Base-by-base conservation (phyloP, 2,113 vertebrate genomes). In the Microcebus jonahi region DNA sequence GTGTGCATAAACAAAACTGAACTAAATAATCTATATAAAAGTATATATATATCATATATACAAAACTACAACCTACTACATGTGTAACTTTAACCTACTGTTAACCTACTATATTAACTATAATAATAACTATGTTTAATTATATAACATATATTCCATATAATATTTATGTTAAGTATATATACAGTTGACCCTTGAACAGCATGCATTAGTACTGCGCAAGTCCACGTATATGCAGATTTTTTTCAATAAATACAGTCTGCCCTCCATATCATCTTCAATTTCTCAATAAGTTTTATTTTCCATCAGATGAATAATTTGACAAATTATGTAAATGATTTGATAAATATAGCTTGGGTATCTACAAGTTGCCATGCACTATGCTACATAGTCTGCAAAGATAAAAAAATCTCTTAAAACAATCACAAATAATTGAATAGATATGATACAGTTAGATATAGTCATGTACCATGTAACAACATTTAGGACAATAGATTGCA, bases 221-320 rank as follows among this genome's bases (percentile, higher is more conserved):
- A 27, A 8, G 25, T 75, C 25, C 71, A 75, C 3, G 29, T 45
- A 45, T 15, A 75, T 15, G 25, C 8, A 75, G 23, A 45, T 75
- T 45, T 45, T 71, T 75, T 75, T 45, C 25, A 75, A 45, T 75
- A 15, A 6, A 17, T 45, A 45, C 71, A 29, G 42, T 13, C 29
- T 13, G 42, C 39, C 39, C 25, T 75, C 13, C 25, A 45, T 29
- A 45, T 45, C 7, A 48, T 4, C 8, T 86, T 73, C 21, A 12
- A 0, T 50, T 86, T 93, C 31, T 91, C 61, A 68, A 7, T 45
- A 29, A 23, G 5, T 76, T 65, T 93, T 63, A 59, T 21, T 70
- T 94, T 94, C 71, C 20, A 13, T 81, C 9, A 91, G 36, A 36
- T 85, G 13, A 92, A 71, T 63, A 88, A 80, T 76, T 76, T 85